Conservation (phyloP, 2,797 vertebrate species). For the Bovichtus diacanthus region DNA sequence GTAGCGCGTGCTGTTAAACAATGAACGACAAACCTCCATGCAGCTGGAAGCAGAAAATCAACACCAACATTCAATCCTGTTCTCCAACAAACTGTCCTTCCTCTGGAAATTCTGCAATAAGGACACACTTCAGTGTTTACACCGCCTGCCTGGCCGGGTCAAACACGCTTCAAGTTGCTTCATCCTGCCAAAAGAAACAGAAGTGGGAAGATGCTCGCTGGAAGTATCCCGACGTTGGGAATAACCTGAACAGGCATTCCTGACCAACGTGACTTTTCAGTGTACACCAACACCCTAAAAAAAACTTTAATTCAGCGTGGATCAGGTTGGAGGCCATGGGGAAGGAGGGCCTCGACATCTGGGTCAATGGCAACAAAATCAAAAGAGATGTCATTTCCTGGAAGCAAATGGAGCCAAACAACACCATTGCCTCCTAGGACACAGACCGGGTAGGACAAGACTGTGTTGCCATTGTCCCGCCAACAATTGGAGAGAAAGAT, state of each 20-base stretch:
- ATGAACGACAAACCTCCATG: background rate
- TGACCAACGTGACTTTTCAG: conserved; percentile 16
- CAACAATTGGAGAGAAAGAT: accelerated
- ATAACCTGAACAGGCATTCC: conserved; percentile 29
- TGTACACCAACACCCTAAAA: background rate
- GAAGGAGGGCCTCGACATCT: background rate
- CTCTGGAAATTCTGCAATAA: conserved; percentile 19
- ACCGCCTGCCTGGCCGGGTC: conserved; percentile 7
- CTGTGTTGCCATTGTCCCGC: conserved; percentile 26
- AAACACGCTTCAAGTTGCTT: conserved; percentile 27
- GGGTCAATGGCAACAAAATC: conserved; percentile 6
- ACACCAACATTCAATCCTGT: conserved; percentile 21
- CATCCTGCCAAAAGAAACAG: background rate
- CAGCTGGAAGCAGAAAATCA: background rate
- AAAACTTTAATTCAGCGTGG: background rate
- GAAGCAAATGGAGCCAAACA: background rate
- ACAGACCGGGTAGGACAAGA: background rate
- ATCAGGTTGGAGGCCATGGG: conserved; percentile 35
- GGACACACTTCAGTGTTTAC: background rate
- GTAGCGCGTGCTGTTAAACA: background rate
- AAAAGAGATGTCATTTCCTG: background rate
- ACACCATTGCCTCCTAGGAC: conserved; percentile 11
- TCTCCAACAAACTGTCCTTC: conserved; percentile 11
- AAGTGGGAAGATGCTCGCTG: conserved; percentile 14
- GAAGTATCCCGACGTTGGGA: background rate